These are phyloP conservation scores for Andinoacara biseriatus DNA, from an alignment of 2,113 vertebrate species.

Conservation along the genomic window DNA sequence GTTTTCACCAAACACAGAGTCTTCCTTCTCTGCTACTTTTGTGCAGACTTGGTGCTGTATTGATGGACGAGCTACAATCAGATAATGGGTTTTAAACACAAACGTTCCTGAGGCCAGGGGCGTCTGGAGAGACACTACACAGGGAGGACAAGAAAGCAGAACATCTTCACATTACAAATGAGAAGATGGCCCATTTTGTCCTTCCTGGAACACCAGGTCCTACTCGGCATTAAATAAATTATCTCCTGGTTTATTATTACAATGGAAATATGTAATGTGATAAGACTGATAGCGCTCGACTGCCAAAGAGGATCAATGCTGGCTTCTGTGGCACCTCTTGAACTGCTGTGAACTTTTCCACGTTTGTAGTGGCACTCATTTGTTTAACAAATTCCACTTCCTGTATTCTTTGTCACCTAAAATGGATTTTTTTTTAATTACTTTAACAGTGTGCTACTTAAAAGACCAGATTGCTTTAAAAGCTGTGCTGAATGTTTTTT, in stretches of 20 bases:
- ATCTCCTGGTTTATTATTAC: slow-evolving; percentile 5
- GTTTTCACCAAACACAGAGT: slow-evolving; percentile 49
- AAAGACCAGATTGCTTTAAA: background rate
- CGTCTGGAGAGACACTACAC: slow-evolving; percentile 46
- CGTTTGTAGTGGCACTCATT: background rate
- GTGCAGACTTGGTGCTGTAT: slow-evolving; percentile 14
- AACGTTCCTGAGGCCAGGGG: slow-evolving; percentile 16
- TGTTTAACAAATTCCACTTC: background rate
- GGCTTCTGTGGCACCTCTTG: background rate
- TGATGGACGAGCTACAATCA: slow-evolving; percentile 60
- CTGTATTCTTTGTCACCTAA: background rate
- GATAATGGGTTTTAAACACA: slow-evolving; percentile 71
- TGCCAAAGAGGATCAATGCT: background rate
- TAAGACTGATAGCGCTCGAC: background rate
- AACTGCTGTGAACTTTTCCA: background rate
- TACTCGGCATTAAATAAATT: background rate
- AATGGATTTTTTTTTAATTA: background rate
- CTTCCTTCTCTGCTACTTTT: slow-evolving; percentile 29
- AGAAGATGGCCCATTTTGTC: background rate
- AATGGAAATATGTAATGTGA: background rate
- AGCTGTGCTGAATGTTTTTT: background rate
- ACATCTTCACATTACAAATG: slow-evolving; percentile 34
- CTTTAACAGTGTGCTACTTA: background rate
- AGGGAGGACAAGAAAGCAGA: slow-evolving; percentile 57
- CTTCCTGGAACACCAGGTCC: slow-evolving; percentile 5